These are phyloP conservation scores for Drosophila lini DNA, from an alignment of 1,140 invertebrate species.

Conservation along the genomic window DNA sequence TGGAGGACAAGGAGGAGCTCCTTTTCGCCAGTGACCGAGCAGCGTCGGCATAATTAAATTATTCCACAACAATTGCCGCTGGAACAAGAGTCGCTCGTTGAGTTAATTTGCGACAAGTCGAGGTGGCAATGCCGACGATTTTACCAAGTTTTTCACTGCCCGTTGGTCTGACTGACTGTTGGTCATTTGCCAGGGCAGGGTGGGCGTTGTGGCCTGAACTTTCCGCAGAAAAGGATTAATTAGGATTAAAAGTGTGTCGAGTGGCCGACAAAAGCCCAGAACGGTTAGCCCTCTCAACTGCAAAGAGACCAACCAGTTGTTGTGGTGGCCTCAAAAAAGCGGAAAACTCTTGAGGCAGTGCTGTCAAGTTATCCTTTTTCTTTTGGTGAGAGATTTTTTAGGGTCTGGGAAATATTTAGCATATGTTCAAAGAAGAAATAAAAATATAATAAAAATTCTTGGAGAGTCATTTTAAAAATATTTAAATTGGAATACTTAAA, in stretches of 20 bases:
- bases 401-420: neutral
- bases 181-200: slow-evolving; percentile 15
- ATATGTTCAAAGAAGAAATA: too few species aligned
- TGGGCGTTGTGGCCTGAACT: slow-evolving; percentile 24
- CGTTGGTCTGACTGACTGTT: slow-evolving; percentile 30
- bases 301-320: slow-evolving; percentile 27
- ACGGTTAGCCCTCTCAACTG: slow-evolving; percentile 24
- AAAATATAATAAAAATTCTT: too few species aligned
- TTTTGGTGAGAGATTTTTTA: neutral
- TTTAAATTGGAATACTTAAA: too few species aligned
- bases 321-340: slow-evolving; percentile 15
- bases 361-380: neutral
- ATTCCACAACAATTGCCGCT: slow-evolving; percentile 58
- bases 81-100: slow-evolving; percentile 67
- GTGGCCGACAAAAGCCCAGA: slow-evolving; percentile 33
- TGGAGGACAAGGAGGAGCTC: neutral
- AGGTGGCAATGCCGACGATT: slow-evolving; percentile 52
- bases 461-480: too few species aligned
- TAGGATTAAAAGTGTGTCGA: slow-evolving; percentile 62
- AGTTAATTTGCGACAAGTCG: slow-evolving; percentile 77
- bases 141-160: slow-evolving; percentile 46
- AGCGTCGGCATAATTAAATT: slow-evolving; percentile 66
- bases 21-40: slow-evolving; percentile 28
- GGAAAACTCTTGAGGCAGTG: slow-evolving; percentile 12
- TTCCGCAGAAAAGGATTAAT: slow-evolving; percentile 62